Evolutionary conservation across 2,113 vertebrate species (phyloP).

Genomic region (Aegithalos caudatus): DNA sequence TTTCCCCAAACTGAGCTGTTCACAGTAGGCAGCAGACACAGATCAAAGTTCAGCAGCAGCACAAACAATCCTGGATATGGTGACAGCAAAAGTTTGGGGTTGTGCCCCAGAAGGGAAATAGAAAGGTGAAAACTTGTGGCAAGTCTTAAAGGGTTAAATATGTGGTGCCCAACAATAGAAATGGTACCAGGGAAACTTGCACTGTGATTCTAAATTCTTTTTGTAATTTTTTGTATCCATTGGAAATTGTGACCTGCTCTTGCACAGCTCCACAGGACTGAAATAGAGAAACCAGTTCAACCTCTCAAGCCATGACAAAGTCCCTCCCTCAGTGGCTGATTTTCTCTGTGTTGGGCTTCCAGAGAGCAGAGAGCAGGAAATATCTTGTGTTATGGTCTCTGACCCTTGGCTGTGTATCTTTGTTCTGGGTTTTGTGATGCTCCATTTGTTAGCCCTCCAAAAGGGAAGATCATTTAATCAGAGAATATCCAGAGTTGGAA

Average conservation of each 20-base stretch:
- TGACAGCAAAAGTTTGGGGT: background rate
- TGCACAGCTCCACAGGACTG: background rate
- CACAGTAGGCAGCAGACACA: background rate
- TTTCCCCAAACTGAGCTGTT: background rate
- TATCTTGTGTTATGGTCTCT: background rate
- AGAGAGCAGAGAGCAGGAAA: background rate
- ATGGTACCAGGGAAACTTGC: fast-evolving
- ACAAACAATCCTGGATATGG: background rate
- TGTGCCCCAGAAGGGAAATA: background rate
- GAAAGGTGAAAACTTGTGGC: background rate
- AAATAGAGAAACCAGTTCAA: background rate
- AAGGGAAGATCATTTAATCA: background rate
- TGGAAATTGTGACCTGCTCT: fast-evolving
- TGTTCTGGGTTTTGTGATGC: background rate
- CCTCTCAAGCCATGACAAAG: background rate
- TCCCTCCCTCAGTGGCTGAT: background rate
- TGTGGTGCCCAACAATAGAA: background rate
- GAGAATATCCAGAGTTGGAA: background rate
- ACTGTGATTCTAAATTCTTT: background rate
- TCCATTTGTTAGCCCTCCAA: background rate
- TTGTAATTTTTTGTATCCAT: background rate
- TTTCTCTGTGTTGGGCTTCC: background rate
- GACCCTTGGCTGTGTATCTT: background rate
- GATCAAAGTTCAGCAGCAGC: background rate
- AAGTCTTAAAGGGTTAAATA: background rate